Percentiles rank a stretch among this genome's conserved stretches.
Conservation (phyloP, 2,113 vertebrate genomes). For the Apodemus sylvaticus region DNA sequence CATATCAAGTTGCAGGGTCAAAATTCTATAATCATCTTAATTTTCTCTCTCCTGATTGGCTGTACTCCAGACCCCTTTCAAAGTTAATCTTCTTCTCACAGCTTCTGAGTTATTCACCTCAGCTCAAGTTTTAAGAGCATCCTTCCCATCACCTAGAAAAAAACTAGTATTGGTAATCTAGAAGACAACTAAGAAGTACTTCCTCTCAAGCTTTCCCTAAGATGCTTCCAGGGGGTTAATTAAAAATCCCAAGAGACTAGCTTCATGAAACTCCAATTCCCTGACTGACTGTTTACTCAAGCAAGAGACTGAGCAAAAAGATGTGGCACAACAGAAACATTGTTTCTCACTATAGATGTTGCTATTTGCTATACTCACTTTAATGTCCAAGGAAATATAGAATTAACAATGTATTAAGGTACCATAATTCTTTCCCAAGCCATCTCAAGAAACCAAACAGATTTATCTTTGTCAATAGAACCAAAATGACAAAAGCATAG, state of each 20-base stretch:
- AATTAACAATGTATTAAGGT: neutral
- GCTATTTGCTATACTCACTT: neutral
- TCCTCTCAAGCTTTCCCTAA: neutral
- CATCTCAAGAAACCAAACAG: constrained; percentile 1
- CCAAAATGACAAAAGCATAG: neutral
- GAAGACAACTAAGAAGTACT: neutral
- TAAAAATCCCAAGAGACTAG: neutral
- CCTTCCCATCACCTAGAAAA: neutral
- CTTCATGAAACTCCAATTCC: neutral
- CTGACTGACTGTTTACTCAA: neutral
- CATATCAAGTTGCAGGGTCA: neutral
- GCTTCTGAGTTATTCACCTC: neutral
- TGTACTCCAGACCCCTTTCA: neutral
- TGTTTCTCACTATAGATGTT: neutral
- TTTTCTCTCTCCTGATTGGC: neutral
- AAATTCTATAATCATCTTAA: neutral
- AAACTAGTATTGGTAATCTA: neutral
- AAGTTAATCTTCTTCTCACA: neutral
- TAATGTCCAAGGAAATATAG: neutral
- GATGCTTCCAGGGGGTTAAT: neutral
- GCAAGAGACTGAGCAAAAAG: neutral
- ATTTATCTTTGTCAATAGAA: neutral
- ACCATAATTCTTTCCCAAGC: neutral
- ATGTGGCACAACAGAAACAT: too few species aligned
- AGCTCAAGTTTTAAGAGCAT: neutral